These are phyloP conservation scores for Cyanoderma ruficeps DNA, from an alignment of 2,113 vertebrate genomes.

Conservation along the genomic window DNA sequence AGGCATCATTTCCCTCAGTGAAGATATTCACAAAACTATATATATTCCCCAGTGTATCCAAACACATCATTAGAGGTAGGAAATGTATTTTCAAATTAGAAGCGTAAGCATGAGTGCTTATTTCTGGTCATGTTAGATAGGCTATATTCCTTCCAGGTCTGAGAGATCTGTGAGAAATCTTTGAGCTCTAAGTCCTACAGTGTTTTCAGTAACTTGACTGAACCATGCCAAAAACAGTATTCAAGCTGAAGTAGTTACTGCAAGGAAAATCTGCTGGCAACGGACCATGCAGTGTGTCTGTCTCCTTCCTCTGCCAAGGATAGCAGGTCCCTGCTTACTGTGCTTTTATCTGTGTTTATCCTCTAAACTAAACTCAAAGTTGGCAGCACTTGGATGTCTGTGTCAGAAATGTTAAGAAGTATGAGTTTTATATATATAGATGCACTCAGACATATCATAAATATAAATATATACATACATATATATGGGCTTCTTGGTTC, in stretches of 20 bases:
- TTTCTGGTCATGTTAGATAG: background rate
- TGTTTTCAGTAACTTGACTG: background rate
- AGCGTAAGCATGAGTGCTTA: rapidly evolving
- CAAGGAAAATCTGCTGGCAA: background rate
- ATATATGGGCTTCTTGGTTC: background rate
- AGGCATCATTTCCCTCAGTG: background rate
- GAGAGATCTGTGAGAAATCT: background rate
- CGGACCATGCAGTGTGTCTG: background rate
- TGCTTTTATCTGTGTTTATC: slow-evolving; percentile 52
- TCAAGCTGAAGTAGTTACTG: background rate
- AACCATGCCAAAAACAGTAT: background rate
- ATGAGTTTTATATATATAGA: background rate
- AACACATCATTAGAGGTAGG: background rate
- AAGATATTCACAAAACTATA: background rate
- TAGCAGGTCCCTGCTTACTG: slow-evolving; percentile 2
- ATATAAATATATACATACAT: background rate
- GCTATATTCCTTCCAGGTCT: background rate
- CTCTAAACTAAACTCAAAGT: slow-evolving; percentile 33
- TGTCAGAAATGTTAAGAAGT: background rate
- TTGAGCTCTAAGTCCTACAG: background rate
- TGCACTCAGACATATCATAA: background rate
- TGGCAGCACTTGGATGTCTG: background rate
- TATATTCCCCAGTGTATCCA: background rate
- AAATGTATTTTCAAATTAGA: background rate
- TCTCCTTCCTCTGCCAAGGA: slow-evolving; percentile 3